Percentiles rank a stretch among this genome's conserved stretches.
phyloP scores from a whole-genome alignment of 2,797 vertebrate species.

The Pseudochaenichthys georgianus region DNA sequence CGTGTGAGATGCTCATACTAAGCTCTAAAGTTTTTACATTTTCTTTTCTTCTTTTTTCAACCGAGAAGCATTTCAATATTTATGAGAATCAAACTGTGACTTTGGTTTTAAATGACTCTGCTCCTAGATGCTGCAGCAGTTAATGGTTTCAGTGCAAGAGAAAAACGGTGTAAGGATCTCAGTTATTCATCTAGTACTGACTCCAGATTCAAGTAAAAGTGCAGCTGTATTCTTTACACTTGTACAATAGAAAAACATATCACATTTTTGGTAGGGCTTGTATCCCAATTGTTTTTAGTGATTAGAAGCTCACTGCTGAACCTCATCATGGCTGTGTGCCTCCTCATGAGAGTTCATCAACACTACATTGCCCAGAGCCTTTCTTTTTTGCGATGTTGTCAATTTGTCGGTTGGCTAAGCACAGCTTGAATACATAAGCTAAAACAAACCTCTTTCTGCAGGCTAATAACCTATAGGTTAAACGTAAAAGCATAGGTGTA shows the following conservation, averaged over 20 bases:
- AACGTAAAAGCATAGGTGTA: conserved; percentile 16
- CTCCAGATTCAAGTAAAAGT: not conserved
- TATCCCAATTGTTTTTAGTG: not conserved
- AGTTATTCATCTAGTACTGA: conserved; percentile 1
- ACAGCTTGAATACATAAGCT: conserved; percentile 55
- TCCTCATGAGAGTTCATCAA: conserved; percentile 58
- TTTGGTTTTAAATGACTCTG: conserved; percentile 41
- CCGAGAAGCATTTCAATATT: conserved; percentile 53
- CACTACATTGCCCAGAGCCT: conserved; percentile 42
- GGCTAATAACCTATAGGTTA: conserved; percentile 6
- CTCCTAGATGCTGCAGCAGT: conserved; percentile 22
- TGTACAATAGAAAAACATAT: not conserved
- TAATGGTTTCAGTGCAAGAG: conserved; percentile 2
- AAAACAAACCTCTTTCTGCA: conserved; percentile 48
- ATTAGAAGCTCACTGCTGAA: conserved; percentile 41
- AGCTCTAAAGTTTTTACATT: conserved; percentile 29
- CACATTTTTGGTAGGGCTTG: not conserved
- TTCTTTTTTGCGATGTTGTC: conserved; percentile 52
- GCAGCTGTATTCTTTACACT: not conserved
- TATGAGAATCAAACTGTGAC: conserved; percentile 47
- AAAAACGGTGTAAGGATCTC: conserved; percentile 1
- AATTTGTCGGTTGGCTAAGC: conserved; percentile 65
- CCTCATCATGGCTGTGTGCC: conserved; percentile 34
- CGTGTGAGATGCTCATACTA: conserved; percentile 4
- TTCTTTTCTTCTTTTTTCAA: conserved; percentile 31